Evolutionary conservation across 1,140 invertebrate species (phyloP).

Genomic region (Melipona quadrifasciata): DNA sequence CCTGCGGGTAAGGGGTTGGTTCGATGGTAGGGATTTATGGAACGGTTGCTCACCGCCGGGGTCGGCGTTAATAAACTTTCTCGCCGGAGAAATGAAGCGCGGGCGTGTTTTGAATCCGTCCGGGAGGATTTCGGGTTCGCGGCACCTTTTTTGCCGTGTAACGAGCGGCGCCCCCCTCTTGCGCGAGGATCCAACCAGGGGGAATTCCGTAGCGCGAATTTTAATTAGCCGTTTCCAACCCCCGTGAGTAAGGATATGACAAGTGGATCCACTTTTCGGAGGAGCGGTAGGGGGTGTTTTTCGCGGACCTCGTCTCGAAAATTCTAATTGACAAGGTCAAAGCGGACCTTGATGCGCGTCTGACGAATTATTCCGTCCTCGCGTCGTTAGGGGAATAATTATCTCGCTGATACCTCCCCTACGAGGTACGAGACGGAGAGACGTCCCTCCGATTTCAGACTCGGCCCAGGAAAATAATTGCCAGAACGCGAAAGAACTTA

Average conservation of each 20-base stretch:
- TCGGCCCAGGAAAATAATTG: too few relatives aligned
- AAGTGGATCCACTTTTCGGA: neutral
- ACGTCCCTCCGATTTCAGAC: too few relatives aligned
- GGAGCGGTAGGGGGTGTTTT: neutral
- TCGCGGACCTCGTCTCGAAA: neutral
- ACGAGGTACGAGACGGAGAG: too few relatives aligned
- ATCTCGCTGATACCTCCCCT: neutral
- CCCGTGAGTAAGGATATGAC: too few relatives aligned
- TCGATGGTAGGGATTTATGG: neutral
- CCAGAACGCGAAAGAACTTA: too few relatives aligned
- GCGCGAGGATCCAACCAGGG: neutral
- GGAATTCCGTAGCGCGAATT: neutral
- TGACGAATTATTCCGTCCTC: neutral
- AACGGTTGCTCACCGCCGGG: neutral
- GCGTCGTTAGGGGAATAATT: neutral
- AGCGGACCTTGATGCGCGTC: neutral
- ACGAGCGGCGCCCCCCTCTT: neutral
- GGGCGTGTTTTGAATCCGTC: slow-evolving; percentile 4
- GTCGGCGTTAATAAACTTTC: neutral
- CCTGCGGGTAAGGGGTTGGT: neutral
- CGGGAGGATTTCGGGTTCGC: neutral
- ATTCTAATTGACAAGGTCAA: slow-evolving; percentile 9
- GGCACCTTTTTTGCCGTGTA: neutral
- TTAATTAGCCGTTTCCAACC: neutral
- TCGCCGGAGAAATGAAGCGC: neutral